A percentile compares a stretch with the other conserved stretches of the same genome.
These are phyloP conservation scores for Drosophila monieri DNA, from an alignment of 2,888 invertebrate species.

Conservation along the genomic window DNA sequence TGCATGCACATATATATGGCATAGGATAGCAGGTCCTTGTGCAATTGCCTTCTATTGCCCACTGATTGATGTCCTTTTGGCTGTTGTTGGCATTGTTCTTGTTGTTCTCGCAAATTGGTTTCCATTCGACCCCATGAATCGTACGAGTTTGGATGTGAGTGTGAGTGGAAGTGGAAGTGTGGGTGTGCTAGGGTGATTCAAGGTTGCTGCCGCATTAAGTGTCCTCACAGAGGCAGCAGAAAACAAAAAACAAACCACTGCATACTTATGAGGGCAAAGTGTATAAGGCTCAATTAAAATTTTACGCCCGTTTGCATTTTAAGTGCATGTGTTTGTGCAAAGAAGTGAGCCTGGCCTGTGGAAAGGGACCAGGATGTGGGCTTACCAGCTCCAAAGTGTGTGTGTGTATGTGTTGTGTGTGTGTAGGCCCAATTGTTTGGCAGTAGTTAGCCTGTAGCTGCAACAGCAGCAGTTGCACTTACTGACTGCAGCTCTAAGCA, in stretches of 20 bases:
- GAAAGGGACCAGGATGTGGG: background rate
- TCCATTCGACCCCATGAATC: slow-evolving; percentile 47
- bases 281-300: slow-evolving; percentile 76
- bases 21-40: slow-evolving; percentile 27
- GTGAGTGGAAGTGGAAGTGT: background rate
- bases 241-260: slow-evolving; percentile 51
- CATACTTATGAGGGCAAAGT: slow-evolving; percentile 63
- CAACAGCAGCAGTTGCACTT: slow-evolving; percentile 46
- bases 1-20: slow-evolving; percentile 19
- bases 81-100: slow-evolving; percentile 42
- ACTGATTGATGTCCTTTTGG: slow-evolving; percentile 66
- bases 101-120: slow-evolving; percentile 43
- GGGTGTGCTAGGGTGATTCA: slow-evolving; percentile 25
- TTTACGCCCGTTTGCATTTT: slow-evolving; percentile 73
- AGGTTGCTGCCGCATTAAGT: slow-evolving; percentile 46
- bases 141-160: slow-evolving; percentile 1
- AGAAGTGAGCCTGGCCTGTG: slow-evolving; percentile 16
- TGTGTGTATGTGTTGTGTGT: slow-evolving; percentile 5
- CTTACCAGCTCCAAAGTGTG: slow-evolving; percentile 2
- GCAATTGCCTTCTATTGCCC: slow-evolving; percentile 21
- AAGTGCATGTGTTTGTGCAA: slow-evolving; percentile 45
- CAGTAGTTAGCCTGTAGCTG: slow-evolving; percentile 47
- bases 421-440: slow-evolving; percentile 29
- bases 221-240: slow-evolving; percentile 23
- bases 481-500: slow-evolving; percentile 45